Conservation (phyloP, 2,113 vertebrate genomes). For the Varanus komodoensis region DNA sequence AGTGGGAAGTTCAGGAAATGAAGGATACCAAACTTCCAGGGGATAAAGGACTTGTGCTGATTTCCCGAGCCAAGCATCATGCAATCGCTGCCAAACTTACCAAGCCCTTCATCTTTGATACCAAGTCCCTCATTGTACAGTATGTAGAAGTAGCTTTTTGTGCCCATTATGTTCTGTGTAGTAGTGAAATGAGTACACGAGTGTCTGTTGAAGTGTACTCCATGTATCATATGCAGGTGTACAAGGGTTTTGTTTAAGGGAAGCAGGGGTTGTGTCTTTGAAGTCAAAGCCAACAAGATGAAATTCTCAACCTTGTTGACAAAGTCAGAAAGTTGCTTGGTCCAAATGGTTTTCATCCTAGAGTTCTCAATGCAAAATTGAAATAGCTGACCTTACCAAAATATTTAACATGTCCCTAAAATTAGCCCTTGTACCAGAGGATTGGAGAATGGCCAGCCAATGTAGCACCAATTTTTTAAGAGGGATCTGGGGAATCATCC, state of each 20-base stretch:
- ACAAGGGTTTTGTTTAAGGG: neutral
- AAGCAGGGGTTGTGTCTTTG: neutral
- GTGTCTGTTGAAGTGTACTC: neutral
- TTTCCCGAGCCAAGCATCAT: constrained; percentile 95
- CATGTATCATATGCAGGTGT: neutral
- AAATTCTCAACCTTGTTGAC: too few species aligned
- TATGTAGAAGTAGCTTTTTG: constrained; percentile 78
- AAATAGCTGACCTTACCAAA: too few species aligned
- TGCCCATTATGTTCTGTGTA: neutral
- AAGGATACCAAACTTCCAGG: constrained; percentile 92
- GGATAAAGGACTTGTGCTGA: constrained; percentile 93
- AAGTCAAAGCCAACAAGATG: neutral
- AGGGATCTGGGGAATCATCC: too few species aligned
- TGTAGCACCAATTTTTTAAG: too few species aligned
- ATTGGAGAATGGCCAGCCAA: too few species aligned
- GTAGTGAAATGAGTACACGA: neutral
- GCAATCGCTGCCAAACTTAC: constrained; percentile 91
- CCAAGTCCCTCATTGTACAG: constrained; percentile 93
- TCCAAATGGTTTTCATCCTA: too few species aligned
- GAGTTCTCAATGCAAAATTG: too few species aligned
- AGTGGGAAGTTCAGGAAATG: constrained; percentile 97
- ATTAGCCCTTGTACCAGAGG: too few species aligned
- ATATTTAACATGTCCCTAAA: too few species aligned
- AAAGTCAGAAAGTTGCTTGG: too few species aligned
- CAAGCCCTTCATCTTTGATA: constrained; percentile 92